Evolutionary conservation across 2,113 vertebrate species (phyloP).

Genomic region (Butorides virescens): DNA sequence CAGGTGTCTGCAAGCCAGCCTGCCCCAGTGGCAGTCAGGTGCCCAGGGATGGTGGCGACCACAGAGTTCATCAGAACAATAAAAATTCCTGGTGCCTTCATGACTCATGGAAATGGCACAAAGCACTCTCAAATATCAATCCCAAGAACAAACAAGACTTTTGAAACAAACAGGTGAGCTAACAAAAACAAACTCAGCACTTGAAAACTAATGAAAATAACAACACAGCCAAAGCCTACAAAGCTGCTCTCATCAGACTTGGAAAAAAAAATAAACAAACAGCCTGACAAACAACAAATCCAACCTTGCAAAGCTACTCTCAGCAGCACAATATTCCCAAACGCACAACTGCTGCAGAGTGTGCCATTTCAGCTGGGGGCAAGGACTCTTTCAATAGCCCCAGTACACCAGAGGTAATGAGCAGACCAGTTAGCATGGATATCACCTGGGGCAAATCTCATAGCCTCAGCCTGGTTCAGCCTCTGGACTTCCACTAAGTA

Average conservation of each 20-base stretch:
- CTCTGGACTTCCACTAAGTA: neutral
- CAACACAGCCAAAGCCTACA: neutral
- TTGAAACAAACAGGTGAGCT: neutral
- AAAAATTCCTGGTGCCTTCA: neutral
- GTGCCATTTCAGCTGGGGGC: neutral
- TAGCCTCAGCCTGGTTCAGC: neutral
- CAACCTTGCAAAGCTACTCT: neutral
- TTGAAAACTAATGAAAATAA: constrained; percentile 26
- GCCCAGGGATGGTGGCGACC: accelerated
- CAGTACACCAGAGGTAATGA: neutral
- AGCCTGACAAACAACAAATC: neutral
- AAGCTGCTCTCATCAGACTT: constrained; percentile 25
- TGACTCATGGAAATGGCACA: neutral
- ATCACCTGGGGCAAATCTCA: neutral
- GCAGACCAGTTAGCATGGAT: neutral
- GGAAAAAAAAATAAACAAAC: neutral
- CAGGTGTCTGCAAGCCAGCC: neutral
- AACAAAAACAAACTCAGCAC: neutral
- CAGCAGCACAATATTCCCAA: neutral
- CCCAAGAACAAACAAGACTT: constrained; percentile 26
- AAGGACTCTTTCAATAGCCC: neutral
- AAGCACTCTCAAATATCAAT: neutral
- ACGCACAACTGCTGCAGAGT: neutral
- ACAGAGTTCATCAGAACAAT: neutral
- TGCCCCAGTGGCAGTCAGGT: neutral